Evolutionary conservation across 2,888 invertebrate genomes (phyloP).

Genomic region (Caradrina clavipalpis): DNA sequence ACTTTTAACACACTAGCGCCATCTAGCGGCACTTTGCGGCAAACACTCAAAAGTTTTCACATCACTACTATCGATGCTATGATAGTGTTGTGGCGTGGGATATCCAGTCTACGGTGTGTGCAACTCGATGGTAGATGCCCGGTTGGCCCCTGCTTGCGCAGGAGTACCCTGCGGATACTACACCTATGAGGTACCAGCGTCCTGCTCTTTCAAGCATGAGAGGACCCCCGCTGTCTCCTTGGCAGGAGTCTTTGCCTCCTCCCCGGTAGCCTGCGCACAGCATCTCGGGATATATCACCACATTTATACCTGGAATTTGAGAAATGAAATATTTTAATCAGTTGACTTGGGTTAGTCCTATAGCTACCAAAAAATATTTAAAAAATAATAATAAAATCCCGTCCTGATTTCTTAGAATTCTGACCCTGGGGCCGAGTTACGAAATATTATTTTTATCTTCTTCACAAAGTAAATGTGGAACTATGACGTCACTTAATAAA

Average conservation of each 20-base stretch:
- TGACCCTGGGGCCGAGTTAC: no score
- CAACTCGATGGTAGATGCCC: slow-evolving; percentile 98
- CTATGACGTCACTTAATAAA: no score
- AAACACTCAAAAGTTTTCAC: slow-evolving; percentile 40
- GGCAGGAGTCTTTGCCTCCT: slow-evolving; percentile 95
- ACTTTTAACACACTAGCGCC: slow-evolving; percentile 54
- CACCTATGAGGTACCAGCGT: slow-evolving; percentile 97
- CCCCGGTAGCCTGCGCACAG: slow-evolving; percentile 97
- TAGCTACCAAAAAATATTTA: no score
- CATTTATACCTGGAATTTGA: slow-evolving; percentile 93
- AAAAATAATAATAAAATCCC: no score
- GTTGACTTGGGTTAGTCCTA: no score
- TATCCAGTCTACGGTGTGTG: slow-evolving; percentile 98
- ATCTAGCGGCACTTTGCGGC: slow-evolving; percentile 9
- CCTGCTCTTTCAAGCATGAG: slow-evolving; percentile 97
- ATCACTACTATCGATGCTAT: slow-evolving; percentile 69
- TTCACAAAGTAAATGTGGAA: no score
- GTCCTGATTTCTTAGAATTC: no score
- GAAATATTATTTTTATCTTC: no score
- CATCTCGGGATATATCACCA: slow-evolving; percentile 98
- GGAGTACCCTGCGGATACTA: slow-evolving; percentile 98
- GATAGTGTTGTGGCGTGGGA: slow-evolving; percentile 91
- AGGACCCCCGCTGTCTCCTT: slow-evolving; percentile 97
- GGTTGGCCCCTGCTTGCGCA: slow-evolving; percentile 98
- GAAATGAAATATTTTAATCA: background rate